Evolutionary conservation across 2,113 vertebrate genomes (phyloP).

Genomic region (Nasalis larvatus): DNA sequence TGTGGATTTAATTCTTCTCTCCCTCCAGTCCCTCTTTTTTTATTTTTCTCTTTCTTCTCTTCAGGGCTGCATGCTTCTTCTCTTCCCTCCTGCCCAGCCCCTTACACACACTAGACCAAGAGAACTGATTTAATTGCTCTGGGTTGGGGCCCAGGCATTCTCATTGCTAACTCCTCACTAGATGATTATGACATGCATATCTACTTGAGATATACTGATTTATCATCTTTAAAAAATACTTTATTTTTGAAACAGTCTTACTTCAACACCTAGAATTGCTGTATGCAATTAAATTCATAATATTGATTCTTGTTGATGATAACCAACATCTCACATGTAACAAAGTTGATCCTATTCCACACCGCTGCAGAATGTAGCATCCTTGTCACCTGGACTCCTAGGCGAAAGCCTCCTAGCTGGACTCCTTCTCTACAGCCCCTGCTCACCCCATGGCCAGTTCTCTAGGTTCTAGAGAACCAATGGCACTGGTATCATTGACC

Average conservation of each 20-base stretch:
- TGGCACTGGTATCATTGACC: fast-evolving
- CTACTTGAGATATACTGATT: neutral
- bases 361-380: neutral
- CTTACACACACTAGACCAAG: neutral
- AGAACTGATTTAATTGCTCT: neutral
- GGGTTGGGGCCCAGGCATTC: too few relatives aligned
- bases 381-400: neutral
- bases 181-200: neutral
- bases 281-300: neutral
- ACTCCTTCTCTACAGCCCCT: fast-evolving
- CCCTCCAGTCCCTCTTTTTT: neutral
- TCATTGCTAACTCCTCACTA: neutral
- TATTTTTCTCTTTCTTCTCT: neutral
- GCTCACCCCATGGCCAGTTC: neutral
- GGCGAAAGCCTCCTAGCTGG: fast-evolving
- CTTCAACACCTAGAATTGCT: neutral
- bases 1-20: neutral
- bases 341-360: neutral
- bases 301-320: neutral
- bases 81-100: neutral
- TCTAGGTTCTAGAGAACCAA: neutral
- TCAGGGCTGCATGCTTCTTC: neutral
- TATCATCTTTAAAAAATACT: neutral
- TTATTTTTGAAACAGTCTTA: neutral
- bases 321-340: neutral